Evolutionary conservation across 2,113 vertebrate genomes (phyloP).

Genomic region (Diglossa brunneiventris): DNA sequence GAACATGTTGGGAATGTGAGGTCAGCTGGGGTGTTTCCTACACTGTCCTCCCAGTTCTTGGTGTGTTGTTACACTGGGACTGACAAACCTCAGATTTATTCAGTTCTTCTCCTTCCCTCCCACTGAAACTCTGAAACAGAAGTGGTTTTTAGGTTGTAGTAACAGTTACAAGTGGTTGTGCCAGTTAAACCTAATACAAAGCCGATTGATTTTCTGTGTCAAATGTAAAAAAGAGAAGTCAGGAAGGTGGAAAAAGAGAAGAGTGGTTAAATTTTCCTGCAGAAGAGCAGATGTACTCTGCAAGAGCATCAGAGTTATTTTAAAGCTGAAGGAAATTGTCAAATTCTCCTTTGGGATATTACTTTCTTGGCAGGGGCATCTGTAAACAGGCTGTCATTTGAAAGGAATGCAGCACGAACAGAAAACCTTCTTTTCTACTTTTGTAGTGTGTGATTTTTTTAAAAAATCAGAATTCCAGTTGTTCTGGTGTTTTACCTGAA

Average conservation of each 20-base stretch:
- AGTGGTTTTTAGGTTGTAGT: not conserved
- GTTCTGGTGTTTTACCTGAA: not conserved
- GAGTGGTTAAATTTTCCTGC: not conserved
- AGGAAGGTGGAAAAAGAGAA: not conserved
- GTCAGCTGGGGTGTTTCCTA: not conserved
- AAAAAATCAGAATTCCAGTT: not conserved
- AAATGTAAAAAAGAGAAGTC: not conserved
- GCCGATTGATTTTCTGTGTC: not conserved
- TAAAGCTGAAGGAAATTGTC: conserved; percentile 43
- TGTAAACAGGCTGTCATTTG: conserved; percentile 45
- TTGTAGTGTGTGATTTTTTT: not conserved
- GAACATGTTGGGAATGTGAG: not conserved
- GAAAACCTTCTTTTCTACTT: not conserved
- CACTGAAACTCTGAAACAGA: not conserved
- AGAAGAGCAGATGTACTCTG: not conserved
- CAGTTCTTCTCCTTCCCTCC: not conserved
- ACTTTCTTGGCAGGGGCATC: conserved; percentile 40
- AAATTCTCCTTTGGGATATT: conserved; percentile 37
- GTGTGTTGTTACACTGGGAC: not conserved
- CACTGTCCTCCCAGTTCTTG: not conserved
- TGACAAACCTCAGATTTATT: not conserved
- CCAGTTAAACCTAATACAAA: not conserved
- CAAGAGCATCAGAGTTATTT: conserved; percentile 11
- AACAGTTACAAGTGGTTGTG: not conserved
- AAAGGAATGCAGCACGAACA: conserved; percentile 7